Percentiles rank a stretch among this genome's conserved stretches.
Conservation (phyloP, 2,888 invertebrate species). For the Tridacna crocea region DNA sequence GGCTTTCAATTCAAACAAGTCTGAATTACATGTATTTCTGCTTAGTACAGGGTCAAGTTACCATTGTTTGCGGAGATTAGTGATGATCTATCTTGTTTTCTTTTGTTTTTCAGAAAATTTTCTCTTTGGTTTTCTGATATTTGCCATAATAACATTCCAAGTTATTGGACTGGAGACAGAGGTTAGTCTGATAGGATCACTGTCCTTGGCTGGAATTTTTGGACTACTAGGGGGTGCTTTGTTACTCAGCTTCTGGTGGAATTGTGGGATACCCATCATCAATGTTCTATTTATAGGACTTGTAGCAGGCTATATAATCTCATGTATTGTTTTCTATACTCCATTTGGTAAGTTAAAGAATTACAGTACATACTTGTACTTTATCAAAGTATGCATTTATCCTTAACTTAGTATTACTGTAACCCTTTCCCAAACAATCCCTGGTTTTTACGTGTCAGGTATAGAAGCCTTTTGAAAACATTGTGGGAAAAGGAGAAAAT, state of each 20-base stretch:
- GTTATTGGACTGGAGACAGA: constrained; percentile 77
- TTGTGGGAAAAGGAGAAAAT: background rate
- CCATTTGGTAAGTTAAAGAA: constrained; percentile 86
- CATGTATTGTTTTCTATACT: constrained; percentile 87
- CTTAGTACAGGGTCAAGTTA: too few relatives aligned
- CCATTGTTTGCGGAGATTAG: too few relatives aligned
- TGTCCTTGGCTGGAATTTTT: constrained; percentile 86
- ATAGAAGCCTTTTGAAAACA: too few relatives aligned
- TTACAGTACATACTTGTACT: background rate
- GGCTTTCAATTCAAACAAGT: too few relatives aligned
- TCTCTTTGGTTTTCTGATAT: constrained; percentile 87
- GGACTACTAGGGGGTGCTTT: constrained; percentile 87
- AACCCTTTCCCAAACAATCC: too few relatives aligned
- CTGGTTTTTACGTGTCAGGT: too few relatives aligned
- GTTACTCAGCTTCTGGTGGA: constrained; percentile 88
- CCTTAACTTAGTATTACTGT: too few relatives aligned
- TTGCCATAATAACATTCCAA: constrained; percentile 87
- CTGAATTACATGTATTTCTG: too few relatives aligned
- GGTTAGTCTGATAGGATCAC: constrained; percentile 72
- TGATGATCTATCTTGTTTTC: too few relatives aligned
- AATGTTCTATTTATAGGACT: constrained; percentile 87
- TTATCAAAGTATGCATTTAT: background rate
- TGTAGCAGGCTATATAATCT: constrained; percentile 87
- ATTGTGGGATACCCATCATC: constrained; percentile 87
- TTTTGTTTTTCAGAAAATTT: constrained; percentile 85